Evolutionary conservation across 2,797 vertebrate genomes (phyloP).

Genomic region (Eulemur coronatus): DNA sequence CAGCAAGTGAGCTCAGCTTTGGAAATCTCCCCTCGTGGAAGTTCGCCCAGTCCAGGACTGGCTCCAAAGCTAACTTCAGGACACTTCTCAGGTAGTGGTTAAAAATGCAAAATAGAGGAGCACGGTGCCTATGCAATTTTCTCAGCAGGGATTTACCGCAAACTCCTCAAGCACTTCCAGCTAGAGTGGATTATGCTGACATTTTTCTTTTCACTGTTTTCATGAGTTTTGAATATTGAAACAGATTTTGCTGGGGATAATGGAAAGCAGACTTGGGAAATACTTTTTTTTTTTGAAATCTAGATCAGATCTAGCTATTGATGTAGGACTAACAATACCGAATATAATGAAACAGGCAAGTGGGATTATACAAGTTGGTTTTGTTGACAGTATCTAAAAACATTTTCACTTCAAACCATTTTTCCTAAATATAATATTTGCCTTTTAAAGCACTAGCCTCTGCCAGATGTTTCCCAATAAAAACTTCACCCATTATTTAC

Average conservation of each 20-base stretch:
- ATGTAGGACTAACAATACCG: constrained; percentile 29
- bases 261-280: constrained; percentile 68
- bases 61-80: constrained; percentile 2
- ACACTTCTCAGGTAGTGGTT: constrained; percentile 47
- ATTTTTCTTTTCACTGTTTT: constrained; percentile 69
- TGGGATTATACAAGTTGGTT: constrained; percentile 52
- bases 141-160: constrained; percentile 3
- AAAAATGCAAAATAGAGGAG: constrained; percentile 40
- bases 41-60: neutral
- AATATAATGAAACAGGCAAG: constrained; percentile 61
- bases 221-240: constrained; percentile 72
- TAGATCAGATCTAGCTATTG: constrained; percentile 53
- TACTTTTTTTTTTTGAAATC: neutral
- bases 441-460: constrained; percentile 21
- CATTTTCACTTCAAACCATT: constrained; percentile 50
- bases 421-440: constrained; percentile 45
- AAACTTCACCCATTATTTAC: constrained; percentile 41
- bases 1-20: neutral
- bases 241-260: constrained; percentile 67
- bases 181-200: constrained; percentile 55
- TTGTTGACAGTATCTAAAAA: constrained; percentile 46
- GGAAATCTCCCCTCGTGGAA: constrained; percentile 9
- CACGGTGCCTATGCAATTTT: neutral
- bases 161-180: constrained; percentile 30
- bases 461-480: constrained; percentile 48